Base-by-base conservation (phyloP, 2,797 vertebrate species). In the Basileuterus tristriatus region DNA sequence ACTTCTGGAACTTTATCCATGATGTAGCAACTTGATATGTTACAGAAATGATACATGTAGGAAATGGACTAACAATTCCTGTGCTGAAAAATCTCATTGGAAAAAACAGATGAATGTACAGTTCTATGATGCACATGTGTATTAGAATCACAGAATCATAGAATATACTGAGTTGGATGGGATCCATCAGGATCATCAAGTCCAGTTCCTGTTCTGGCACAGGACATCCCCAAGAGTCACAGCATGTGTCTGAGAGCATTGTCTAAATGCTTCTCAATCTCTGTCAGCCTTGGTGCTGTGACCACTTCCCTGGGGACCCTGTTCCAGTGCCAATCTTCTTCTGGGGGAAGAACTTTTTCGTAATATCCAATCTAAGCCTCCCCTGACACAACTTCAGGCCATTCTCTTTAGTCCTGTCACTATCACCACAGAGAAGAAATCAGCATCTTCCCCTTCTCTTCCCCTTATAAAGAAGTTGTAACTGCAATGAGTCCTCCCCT, bases 381-480 rank as follows among this genome's bases (percentile, higher is more conserved):
- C 5, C 8, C 6, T 15, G 30, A 62, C 16, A 53, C 19, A 59
- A 8, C 6, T 53, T 34, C 16, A 26, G 11, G 14, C 11, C 7
- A 3, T 34, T 34, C 22, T 9, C 15, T 34, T 1, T 0, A 6
- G 11, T 47, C 5, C 30, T 47, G 41, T 47, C 49, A 15, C 30
- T 34, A 14, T 34, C 30, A 55, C 20, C 22, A 26, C 16, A 55
- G 17, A 21, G 34, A 2, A 53, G 30, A n/a, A 30, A 47, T 41
- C 41, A 47, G 17, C 30, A 10, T 3, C 34, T 63, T 26, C 4
- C 36, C 5, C 12, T 59, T 5, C n/a, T 37, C 12, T n/a, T 68
- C 82, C n/a, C 10, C n/a, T 53, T 15, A 23, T 0, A 0, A 67
- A 20, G 29, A 53, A 53, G 13, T 0, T 24, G 20, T 30, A 53